phyloP scores from a whole-genome alignment of 2,888 invertebrate genomes.

The Parascotia fuliginaria region DNA sequence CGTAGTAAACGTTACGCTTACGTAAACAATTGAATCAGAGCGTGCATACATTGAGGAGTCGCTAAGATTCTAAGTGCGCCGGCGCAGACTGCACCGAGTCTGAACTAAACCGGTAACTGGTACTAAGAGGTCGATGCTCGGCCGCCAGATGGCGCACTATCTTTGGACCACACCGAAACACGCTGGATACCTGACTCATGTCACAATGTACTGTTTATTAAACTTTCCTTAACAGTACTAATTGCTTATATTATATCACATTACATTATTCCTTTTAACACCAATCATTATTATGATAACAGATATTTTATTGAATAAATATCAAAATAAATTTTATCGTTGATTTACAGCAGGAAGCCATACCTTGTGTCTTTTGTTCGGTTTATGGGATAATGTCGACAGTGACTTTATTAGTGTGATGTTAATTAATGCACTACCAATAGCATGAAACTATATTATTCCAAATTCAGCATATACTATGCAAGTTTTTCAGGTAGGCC shows the following conservation, averaged over 20 bases:
- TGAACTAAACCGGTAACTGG: conserved; percentile 54
- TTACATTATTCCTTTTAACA: background rate
- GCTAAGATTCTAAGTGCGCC: conserved; percentile 41
- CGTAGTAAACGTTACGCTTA: conserved; percentile 41
- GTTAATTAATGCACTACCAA: too few relatives aligned
- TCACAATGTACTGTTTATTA: conserved; percentile 35
- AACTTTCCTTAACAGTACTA: conserved; percentile 17
- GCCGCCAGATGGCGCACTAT: conserved; percentile 59
- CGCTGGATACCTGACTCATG: conserved; percentile 18
- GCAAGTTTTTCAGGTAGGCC: too few relatives aligned
- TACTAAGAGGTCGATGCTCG: conserved; percentile 60
- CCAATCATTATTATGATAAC: background rate
- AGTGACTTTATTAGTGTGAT: too few relatives aligned
- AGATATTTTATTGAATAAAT: background rate
- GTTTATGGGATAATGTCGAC: too few relatives aligned
- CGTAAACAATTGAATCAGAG: conserved; percentile 62
- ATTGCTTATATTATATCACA: conserved; percentile 1
- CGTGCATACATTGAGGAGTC: conserved; percentile 42
- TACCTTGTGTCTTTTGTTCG: too few relatives aligned
- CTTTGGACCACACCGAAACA: conserved; percentile 41
- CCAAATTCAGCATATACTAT: too few relatives aligned
- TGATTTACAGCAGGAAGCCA: background rate
- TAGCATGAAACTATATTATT: too few relatives aligned
- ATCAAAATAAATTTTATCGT: too few relatives aligned
- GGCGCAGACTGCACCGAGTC: conserved; percentile 50